Conservation (phyloP, 2,797 vertebrate genomes). For the Adelosebastes latens region DNA sequence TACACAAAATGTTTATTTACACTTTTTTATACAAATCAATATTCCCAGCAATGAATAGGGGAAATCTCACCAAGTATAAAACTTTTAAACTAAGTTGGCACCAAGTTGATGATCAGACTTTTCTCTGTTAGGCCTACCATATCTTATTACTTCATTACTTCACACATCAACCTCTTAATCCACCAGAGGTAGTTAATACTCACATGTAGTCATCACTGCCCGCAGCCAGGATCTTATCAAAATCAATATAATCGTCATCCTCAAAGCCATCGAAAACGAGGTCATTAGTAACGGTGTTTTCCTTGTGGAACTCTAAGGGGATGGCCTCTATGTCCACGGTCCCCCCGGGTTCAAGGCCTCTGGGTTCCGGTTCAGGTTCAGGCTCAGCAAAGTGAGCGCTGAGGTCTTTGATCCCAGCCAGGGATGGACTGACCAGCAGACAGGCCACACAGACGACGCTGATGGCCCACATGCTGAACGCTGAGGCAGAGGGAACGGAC, state of each 20-base stretch:
- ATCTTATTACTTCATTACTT: no score
- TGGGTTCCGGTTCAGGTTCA: slow-evolving; percentile 50
- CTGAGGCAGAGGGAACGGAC: slow-evolving; percentile 21
- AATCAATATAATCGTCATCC: slow-evolving; percentile 94
- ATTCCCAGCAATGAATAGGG: not conserved
- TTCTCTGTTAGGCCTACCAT: not conserved
- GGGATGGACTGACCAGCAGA: slow-evolving; percentile 76
- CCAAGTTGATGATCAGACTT: not conserved
- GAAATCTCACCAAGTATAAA: not conserved
- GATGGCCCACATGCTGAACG: slow-evolving; percentile 84
- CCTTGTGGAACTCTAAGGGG: slow-evolving; percentile 88
- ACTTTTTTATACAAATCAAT: no score
- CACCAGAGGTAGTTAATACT: slow-evolving; percentile 29
- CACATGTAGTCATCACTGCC: slow-evolving; percentile 83
- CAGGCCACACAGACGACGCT: slow-evolving; percentile 69
- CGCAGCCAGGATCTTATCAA: slow-evolving; percentile 87
- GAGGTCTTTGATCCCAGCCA: slow-evolving; percentile 84
- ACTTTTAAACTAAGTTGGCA: not conserved
- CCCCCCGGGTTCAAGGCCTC: slow-evolving; percentile 37
- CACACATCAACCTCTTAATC: not conserved
- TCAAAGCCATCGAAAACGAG: slow-evolving; percentile 90
- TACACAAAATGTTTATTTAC: not conserved
- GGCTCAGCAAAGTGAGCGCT: slow-evolving; percentile 77
- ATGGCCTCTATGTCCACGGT: slow-evolving; percentile 71
- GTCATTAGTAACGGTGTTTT: slow-evolving; percentile 94